Evolutionary conservation across 2,797 vertebrate species (phyloP).

Genomic region (Microcaecilia unicolor): DNA sequence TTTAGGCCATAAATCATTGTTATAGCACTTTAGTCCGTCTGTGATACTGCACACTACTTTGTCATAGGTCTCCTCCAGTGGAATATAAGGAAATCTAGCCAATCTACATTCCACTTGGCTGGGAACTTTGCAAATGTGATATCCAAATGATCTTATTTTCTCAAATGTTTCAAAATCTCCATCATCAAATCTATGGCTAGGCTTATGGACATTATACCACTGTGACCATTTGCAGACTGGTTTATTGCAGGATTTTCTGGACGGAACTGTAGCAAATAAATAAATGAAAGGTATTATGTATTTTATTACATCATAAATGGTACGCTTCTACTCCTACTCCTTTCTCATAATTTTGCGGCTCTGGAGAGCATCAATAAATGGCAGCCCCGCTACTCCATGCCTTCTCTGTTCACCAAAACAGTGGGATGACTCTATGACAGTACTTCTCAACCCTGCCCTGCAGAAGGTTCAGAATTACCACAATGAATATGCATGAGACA

Average conservation of each 20-base stretch:
- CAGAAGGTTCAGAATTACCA: too few species aligned
- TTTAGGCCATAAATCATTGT: slow-evolving; percentile 27
- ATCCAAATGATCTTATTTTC: slow-evolving; percentile 23
- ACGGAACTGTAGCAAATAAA: too few species aligned
- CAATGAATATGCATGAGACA: too few species aligned
- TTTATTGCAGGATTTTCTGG: slow-evolving; percentile 39
- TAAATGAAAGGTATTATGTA: too few species aligned
- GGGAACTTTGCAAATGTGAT: slow-evolving; percentile 24
- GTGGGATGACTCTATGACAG: too few species aligned
- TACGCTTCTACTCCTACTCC: too few species aligned
- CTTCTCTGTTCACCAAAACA: too few species aligned
- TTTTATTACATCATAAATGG: too few species aligned
- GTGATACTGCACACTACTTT: slow-evolving; percentile 25
- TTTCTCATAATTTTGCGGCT: too few species aligned
- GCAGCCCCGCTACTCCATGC: too few species aligned
- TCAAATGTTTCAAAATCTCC: slow-evolving; percentile 52
- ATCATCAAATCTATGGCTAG: neutral
- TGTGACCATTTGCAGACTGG: slow-evolving; percentile 43
- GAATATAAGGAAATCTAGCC: neutral
- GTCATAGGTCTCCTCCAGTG: slow-evolving; percentile 29
- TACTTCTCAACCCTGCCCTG: too few species aligned
- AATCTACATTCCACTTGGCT: slow-evolving; percentile 32
- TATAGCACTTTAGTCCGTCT: slow-evolving; percentile 41
- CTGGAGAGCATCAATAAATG: too few species aligned
- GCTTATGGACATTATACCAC: slow-evolving; percentile 41